Percentiles rank a stretch among this genome's conserved stretches.
Evolutionary conservation across 2,113 vertebrate genomes (phyloP).

Genomic region (Rousettus leschenaultii): DNA sequence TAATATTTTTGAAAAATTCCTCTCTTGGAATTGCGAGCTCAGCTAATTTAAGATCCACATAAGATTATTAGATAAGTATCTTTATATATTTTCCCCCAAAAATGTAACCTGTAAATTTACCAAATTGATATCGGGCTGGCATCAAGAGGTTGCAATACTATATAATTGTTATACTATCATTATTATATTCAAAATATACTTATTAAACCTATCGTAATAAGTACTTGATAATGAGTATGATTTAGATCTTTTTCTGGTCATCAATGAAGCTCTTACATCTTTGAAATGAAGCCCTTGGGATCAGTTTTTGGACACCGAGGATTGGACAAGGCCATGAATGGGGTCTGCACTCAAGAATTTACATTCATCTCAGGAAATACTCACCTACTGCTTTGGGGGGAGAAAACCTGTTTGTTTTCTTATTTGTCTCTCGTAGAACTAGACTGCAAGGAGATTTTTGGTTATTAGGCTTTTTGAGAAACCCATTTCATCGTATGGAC

Average conservation of each 20-base stretch:
- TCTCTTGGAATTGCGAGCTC: neutral
- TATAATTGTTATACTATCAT: neutral
- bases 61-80: neutral
- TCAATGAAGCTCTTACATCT: neutral
- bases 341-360: neutral
- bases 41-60: neutral
- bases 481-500: neutral
- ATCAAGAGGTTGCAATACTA: neutral
- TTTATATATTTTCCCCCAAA: neutral
- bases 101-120: neutral
- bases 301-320: neutral
- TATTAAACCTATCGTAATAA: neutral
- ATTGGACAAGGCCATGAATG: neutral
- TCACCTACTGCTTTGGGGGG: neutral
- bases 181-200: neutral
- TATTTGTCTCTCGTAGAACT: neutral
- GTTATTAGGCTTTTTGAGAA: constrained; percentile 3
- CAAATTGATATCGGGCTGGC: neutral
- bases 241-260: neutral
- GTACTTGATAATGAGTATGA: neutral
- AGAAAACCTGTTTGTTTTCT: neutral
- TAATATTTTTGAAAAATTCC: neutral
- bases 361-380: neutral
- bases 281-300: neutral
- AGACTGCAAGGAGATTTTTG: neutral